Percentiles rank a stretch among this genome's conserved stretches.
Evolutionary conservation across 1,140 invertebrate genomes (phyloP).

Genomic region (Brachionus angularis): DNA sequence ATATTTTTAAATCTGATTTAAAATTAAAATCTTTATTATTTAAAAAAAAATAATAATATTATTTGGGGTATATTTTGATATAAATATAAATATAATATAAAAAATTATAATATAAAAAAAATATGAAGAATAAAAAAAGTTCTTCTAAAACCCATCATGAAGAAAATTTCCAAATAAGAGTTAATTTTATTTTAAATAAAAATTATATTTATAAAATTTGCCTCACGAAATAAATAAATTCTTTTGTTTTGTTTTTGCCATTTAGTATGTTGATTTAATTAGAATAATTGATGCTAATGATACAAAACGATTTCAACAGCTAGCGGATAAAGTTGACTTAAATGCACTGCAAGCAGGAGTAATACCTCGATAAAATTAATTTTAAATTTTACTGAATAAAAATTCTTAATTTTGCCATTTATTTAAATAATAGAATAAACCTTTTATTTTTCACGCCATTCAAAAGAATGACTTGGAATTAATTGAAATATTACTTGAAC

Average conservation of each 20-base stretch:
- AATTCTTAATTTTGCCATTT: not conserved
- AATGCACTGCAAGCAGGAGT: slow-evolving; percentile 24
- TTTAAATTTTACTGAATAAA: no score
- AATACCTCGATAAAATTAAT: no score
- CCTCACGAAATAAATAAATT: not conserved
- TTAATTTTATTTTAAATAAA: not conserved
- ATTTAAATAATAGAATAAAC: slow-evolving; percentile 20
- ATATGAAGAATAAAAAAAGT: slow-evolving; percentile 13
- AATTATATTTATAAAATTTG: no score
- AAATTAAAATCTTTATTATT: no score
- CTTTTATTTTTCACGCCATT: slow-evolving; percentile 43
- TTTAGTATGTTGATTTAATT: slow-evolving; percentile 22
- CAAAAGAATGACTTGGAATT: slow-evolving; percentile 14
- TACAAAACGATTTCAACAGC: slow-evolving; percentile 18
- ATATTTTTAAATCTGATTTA: slow-evolving; percentile 1
- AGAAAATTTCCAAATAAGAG: slow-evolving; percentile 29
- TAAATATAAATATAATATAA: not conserved
- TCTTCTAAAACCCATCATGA: not conserved
- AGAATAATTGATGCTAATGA: slow-evolving; percentile 5
- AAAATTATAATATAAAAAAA: not conserved
- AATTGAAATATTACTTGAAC: slow-evolving; percentile 29
- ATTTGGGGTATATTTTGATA: slow-evolving; percentile 34
- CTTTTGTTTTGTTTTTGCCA: not conserved
- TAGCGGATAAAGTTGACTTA: not conserved
- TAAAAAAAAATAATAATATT: no score